Evolutionary conservation across 2,797 vertebrate species (phyloP), one percentile per base, ranked within the genome.

Genomic region (Chaetophractus vellerosus): DNA sequence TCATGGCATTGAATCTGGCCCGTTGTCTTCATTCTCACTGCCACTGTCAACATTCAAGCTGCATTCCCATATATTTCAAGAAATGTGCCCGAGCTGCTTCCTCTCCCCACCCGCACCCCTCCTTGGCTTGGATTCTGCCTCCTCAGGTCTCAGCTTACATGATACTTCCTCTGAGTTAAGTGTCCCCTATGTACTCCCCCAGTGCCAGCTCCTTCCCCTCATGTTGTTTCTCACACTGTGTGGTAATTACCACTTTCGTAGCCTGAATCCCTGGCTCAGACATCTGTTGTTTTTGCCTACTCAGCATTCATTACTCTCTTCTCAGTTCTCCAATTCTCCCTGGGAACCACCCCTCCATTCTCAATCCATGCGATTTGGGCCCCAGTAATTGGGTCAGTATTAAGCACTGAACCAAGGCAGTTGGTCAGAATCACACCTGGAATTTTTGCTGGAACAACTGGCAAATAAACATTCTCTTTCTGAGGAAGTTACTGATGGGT

Each of bases 361-460:
- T 52, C 75, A 50, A 3, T 48, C 74, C 9, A 0, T 36, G 24
- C 66, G 55, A 21, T 64, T 69, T 48, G 36, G 88, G 68, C 36
- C 48, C 28, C 48, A 6, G 50, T 76, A 55, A 87, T 52, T 26
- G 59, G 45, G 52, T 87, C 59, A 75, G 0, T 68, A 50, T 64
- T 83, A 89, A 79, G 9, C 52, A 21, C 6, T 12, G 14, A 86
- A 88, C 38, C 41, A 64, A 86, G 52, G 52, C 33, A 81, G 31
- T 28, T 75, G 50, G 59, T 68, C 59, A 68, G 82, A 95, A 7
- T 26, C 52, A 38, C 21, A 82, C 31, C 82, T 88, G 26, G 78
- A n/a, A 48, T 66, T 95, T 90, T 95, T 69, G 45, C 23, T 71
- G 36, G 38, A 89, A 89, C 52, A 75, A 89, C 71, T 87, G 45